Percentiles rank a stretch among this genome's conserved stretches.
These are phyloP conservation scores for Phenacoccus solenopsis DNA, from an alignment of 1,140 invertebrate genomes.

Conservation along the genomic window DNA sequence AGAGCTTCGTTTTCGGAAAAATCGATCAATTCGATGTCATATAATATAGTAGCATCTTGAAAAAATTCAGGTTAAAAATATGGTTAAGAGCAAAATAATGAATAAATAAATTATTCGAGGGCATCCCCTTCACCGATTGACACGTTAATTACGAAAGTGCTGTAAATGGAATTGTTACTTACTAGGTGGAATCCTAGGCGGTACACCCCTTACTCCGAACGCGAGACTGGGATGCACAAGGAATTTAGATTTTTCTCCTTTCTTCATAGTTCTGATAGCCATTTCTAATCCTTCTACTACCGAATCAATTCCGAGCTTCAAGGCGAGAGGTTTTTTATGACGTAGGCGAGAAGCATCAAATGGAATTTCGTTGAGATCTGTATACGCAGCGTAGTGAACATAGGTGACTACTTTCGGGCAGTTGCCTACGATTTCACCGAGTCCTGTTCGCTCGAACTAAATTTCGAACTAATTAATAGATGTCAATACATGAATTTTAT, in stretches of 20 bases:
- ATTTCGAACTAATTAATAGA: no score
- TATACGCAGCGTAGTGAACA: conserved; percentile 54
- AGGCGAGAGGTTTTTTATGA: conserved; percentile 35
- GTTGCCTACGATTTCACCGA: conserved; percentile 40
- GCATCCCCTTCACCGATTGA: no score
- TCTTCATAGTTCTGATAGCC: conserved; percentile 47
- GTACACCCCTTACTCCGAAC: conserved; percentile 48
- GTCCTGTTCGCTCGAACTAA: conserved; percentile 33
- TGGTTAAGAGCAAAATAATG: no score
- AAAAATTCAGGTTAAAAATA: no score
- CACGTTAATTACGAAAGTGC: no score
- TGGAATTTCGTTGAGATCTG: conserved; percentile 52
- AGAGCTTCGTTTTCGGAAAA: not conserved
- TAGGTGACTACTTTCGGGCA: conserved; percentile 39
- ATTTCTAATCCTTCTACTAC: conserved; percentile 51
- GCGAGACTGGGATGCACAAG: conserved; percentile 49
- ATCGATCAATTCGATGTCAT: not conserved
- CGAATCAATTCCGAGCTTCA: conserved; percentile 36
- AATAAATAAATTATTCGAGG: no score
- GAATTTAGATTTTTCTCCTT: conserved; percentile 51
- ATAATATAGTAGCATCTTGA: not conserved
- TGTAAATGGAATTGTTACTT: no score
- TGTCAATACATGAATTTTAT: no score
- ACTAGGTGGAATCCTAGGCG: conserved; percentile 45
- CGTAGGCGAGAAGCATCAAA: conserved; percentile 53